Percentiles rank a stretch among this genome's conserved stretches.
These are phyloP conservation scores for Dermatemys mawii DNA, from an alignment of 2,113 vertebrate species.

Conservation along the genomic window DNA sequence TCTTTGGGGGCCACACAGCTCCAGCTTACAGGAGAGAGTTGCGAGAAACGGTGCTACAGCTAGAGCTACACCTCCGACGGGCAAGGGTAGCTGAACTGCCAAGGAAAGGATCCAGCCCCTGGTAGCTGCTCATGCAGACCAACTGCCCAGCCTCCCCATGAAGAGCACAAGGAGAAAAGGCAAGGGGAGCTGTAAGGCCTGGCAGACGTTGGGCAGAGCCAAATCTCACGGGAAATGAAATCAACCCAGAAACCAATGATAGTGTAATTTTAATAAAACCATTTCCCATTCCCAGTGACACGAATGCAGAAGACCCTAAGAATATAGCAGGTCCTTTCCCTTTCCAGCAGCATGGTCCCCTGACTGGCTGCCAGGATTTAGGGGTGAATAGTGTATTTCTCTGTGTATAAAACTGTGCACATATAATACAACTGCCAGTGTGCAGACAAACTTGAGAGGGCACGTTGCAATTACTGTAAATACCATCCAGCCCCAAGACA, in stretches of 20 bases:
- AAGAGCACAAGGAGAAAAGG: too few relatives aligned
- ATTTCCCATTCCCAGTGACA: neutral
- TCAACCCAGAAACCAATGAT: neutral
- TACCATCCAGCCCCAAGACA: neutral
- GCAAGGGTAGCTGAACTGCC: too few relatives aligned
- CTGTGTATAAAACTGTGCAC: constrained; percentile 46
- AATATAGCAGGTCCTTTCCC: neutral
- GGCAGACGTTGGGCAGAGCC: neutral
- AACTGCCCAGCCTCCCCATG: too few relatives aligned
- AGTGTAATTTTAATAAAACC: constrained; percentile 36
- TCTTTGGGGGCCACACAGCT: too few relatives aligned
- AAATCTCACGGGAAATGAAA: neutral
- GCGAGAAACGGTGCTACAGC: too few relatives aligned
- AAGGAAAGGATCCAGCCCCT: too few relatives aligned
- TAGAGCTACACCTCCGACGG: too few relatives aligned
- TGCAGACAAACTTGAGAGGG: neutral
- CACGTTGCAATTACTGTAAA: neutral
- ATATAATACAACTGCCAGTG: constrained; percentile 37
- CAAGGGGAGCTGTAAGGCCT: neutral
- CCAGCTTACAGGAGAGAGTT: too few relatives aligned
- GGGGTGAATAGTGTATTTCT: neutral
- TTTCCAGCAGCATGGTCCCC: neutral
- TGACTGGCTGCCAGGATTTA: neutral
- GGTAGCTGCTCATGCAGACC: too few relatives aligned
- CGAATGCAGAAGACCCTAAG: neutral